phyloP scores from a whole-genome alignment of 1,140 invertebrate genomes.

The Amphibalanus amphitrite region DNA sequence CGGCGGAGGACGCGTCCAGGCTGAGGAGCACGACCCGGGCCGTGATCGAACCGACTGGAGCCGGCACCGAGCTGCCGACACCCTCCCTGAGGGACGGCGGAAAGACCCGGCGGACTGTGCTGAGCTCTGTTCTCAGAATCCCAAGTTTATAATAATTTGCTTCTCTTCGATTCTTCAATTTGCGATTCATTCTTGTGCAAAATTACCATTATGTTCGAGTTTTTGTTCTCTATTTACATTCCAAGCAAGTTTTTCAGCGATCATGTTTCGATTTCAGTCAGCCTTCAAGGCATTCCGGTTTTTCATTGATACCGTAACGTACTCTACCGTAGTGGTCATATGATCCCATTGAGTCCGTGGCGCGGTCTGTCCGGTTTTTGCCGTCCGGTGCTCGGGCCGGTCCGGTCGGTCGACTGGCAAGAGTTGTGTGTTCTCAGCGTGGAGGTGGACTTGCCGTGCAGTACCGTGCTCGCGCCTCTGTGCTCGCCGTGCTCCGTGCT shows the following conservation, averaged over 20 bases:
- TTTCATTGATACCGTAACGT: neutral
- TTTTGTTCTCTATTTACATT: neutral
- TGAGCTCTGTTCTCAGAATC: too few species aligned
- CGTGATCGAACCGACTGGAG: too few species aligned
- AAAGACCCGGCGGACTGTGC: too few species aligned
- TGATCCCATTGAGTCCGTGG: neutral
- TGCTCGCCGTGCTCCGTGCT: too few species aligned
- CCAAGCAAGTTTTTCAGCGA: neutral
- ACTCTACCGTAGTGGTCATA: neutral
- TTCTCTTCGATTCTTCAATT: too few species aligned
- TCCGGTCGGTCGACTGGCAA: too few species aligned
- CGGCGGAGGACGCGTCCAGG: too few species aligned
- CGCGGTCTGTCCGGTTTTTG: neutral
- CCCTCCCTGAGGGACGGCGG: too few species aligned
- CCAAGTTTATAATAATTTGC: too few species aligned
- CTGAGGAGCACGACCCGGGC: too few species aligned
- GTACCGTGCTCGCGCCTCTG: neutral
- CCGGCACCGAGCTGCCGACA: too few species aligned
- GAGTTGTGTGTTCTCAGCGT: neutral
- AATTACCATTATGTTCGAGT: neutral
- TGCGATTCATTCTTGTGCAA: too few species aligned
- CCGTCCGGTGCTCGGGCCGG: neutral
- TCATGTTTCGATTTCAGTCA: neutral
- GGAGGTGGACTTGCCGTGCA: neutral
- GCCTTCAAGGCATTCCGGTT: neutral